phyloP scores from a whole-genome alignment of 2,888 invertebrate genomes.

The Lochmaea capreae region DNA sequence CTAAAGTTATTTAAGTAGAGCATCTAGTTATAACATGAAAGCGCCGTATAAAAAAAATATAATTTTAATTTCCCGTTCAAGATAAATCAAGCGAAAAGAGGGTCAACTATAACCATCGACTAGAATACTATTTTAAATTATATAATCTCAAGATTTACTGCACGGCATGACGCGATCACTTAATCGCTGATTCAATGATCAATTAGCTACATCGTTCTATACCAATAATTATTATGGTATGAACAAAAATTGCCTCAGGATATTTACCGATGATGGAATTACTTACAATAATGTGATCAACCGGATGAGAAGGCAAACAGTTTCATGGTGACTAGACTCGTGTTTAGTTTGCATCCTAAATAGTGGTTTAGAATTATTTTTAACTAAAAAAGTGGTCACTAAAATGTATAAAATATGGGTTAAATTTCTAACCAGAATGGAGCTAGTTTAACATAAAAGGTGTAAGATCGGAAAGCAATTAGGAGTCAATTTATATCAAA shows the following conservation, averaged over 20 bases:
- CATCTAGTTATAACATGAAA: too few species aligned
- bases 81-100: not conserved
- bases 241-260: not conserved
- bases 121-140: not conserved
- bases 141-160: not conserved
- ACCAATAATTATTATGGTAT: not conserved
- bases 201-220: not conserved
- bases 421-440: too few species aligned
- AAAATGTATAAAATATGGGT: too few species aligned
- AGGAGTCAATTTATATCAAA: too few species aligned
- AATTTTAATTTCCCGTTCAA: not conserved
- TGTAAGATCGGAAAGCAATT: too few species aligned
- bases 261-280: slow-evolving; percentile 12
- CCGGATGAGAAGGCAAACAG: not conserved
- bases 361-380: too few species aligned
- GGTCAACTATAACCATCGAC: not conserved
- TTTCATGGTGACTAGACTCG: slow-evolving; percentile 9
- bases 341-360: not conserved
- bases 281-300: slow-evolving; percentile 4
- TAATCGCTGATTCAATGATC: not conserved
- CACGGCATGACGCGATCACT: not conserved
- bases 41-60: not conserved
- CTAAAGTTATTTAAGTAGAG: too few species aligned
- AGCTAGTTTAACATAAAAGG: too few species aligned
- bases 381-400: too few species aligned